Conservation (phyloP, 2,797 vertebrate genomes). For the Eutrigla gurnardus region DNA sequence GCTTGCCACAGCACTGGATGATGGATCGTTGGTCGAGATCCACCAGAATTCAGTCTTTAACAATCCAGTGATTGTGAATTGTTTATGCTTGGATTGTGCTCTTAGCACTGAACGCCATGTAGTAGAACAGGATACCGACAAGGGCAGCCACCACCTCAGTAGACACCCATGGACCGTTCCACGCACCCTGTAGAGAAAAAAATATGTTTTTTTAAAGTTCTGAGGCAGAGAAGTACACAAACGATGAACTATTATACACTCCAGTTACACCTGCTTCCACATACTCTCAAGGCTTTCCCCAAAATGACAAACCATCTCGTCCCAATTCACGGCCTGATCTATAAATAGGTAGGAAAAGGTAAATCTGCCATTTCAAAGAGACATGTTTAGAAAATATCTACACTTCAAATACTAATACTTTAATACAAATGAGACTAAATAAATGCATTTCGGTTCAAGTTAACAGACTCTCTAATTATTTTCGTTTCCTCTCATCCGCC, state of each 20-base stretch:
- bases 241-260: background rate
- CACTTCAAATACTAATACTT: no score
- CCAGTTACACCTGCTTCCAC: background rate
- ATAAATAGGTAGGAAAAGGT: no score
- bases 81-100: slow-evolving; percentile 89
- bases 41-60: slow-evolving; percentile 71
- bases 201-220: background rate
- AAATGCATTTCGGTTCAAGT: no score
- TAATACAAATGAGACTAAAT: no score
- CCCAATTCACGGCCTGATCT: background rate
- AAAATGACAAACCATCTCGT: no score
- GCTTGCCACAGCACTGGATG: slow-evolving; percentile 45
- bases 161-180: slow-evolving; percentile 93
- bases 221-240: background rate
- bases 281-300: no score
- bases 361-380: no score
- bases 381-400: no score
- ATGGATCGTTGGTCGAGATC: slow-evolving; percentile 35
- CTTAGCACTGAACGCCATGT: slow-evolving; percentile 91
- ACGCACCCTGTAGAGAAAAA: slow-evolving; percentile 84
- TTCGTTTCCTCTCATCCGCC: no score
- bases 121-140: slow-evolving; percentile 90
- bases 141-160: slow-evolving; percentile 91
- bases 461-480: no score
- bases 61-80: slow-evolving; percentile 43